A percentile compares a stretch with the other conserved stretches of the same genome.
Evolutionary conservation across 2,113 vertebrate species (phyloP).

Genomic region (Bubo blakistoni): DNA sequence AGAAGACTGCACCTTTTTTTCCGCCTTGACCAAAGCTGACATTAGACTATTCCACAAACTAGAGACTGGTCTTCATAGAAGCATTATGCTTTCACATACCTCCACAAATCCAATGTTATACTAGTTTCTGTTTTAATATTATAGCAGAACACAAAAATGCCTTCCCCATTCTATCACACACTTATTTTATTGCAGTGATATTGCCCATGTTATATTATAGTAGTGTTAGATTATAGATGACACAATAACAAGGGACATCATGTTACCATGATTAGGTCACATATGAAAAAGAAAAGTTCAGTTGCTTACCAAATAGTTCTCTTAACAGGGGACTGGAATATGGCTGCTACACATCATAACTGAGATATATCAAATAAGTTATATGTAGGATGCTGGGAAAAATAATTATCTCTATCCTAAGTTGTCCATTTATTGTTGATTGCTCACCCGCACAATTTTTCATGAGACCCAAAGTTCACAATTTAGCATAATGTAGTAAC

Average conservation of each 20-base stretch:
- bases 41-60: background rate
- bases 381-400: background rate
- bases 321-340: background rate
- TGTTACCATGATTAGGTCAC: background rate
- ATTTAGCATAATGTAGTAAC: background rate
- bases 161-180: background rate
- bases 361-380: background rate
- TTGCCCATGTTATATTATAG: background rate
- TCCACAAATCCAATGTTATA: background rate
- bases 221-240: background rate
- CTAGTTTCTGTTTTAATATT: background rate
- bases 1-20: background rate
- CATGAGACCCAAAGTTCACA: background rate
- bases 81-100: background rate
- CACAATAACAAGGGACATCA: background rate
- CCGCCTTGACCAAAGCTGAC: background rate
- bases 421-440: background rate
- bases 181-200: background rate
- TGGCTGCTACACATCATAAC: background rate
- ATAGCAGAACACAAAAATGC: background rate
- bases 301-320: background rate
- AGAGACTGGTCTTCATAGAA: background rate
- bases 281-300: background rate
- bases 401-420: background rate
- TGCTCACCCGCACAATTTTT: background rate